Conservation (phyloP, 1,140 invertebrate species). For the Harpegnathos saltator region DNA sequence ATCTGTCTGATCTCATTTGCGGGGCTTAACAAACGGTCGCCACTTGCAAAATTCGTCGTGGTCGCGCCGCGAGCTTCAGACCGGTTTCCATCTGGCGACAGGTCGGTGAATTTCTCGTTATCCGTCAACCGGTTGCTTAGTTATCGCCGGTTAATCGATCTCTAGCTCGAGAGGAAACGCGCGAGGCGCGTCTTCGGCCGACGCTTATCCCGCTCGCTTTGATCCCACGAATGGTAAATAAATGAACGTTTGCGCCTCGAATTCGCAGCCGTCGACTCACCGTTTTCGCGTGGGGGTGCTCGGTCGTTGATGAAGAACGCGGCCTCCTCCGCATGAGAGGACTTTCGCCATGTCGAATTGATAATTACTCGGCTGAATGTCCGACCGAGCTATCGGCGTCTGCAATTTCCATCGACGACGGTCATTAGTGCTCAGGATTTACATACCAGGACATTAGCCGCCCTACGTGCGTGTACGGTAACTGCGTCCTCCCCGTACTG, state of each 20-base stretch:
- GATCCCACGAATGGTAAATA: background rate
- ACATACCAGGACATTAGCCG: slow-evolving; percentile 43
- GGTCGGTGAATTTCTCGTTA: background rate
- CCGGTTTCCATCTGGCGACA: background rate
- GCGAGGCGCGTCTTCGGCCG: background rate
- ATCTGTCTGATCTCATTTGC: slow-evolving; percentile 21
- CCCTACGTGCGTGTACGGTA: slow-evolving; percentile 10
- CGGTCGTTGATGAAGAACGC: slow-evolving; percentile 4
- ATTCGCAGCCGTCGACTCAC: background rate
- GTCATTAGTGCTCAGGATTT: slow-evolving; percentile 36
- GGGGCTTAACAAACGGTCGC: slow-evolving; percentile 10
- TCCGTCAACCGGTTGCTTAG: slow-evolving; percentile 22
- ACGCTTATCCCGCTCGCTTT: too few relatives aligned
- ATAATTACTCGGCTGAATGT: background rate
- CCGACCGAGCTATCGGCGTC: background rate
- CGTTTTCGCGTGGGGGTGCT: background rate
- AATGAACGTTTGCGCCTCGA: background rate
- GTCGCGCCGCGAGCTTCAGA: background rate
- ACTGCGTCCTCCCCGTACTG: background rate
- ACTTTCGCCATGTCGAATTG: background rate
- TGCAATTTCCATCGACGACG: slow-evolving; percentile 12
- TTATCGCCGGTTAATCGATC: background rate
- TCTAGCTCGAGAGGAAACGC: background rate
- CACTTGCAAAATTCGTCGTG: slow-evolving; percentile 24
- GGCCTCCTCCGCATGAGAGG: too few relatives aligned